phyloP scores from a whole-genome alignment of 2,797 vertebrate species.

The Naso thynnoides region DNA sequence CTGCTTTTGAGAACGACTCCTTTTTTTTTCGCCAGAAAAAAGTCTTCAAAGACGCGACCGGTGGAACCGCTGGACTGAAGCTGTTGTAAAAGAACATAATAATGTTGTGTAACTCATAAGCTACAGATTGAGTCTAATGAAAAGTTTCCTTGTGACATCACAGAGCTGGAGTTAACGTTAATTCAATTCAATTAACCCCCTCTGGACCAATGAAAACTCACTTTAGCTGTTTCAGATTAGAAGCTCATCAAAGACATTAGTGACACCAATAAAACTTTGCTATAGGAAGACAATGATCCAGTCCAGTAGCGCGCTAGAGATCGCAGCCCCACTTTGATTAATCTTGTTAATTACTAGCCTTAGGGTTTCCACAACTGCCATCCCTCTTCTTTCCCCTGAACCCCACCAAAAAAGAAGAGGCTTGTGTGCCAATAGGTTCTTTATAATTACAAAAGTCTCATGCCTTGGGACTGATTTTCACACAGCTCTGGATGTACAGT shows the following conservation, averaged over 20 bases:
- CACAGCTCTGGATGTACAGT: conserved; percentile 51
- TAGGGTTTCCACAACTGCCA: conserved; percentile 69
- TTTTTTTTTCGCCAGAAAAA: conserved; percentile 20
- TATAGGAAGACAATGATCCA: conserved; percentile 77
- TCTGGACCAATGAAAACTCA: conserved; percentile 70
- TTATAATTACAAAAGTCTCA: conserved; percentile 82
- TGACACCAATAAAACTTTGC: conserved; percentile 75
- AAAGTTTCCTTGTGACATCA: conserved; percentile 73
- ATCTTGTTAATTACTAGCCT: conserved; percentile 87
- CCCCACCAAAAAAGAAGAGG: conserved; percentile 55
- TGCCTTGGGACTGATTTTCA: conserved; percentile 66
- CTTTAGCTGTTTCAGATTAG: conserved; percentile 67
- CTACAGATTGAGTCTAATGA: conserved; percentile 39
- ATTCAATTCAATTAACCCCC: conserved; percentile 79
- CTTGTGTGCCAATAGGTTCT: conserved; percentile 70
- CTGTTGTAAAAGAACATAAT: conserved; percentile 15
- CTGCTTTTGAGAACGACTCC: conserved; percentile 40
- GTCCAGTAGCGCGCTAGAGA: conserved; percentile 74
- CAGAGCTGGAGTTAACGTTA: conserved; percentile 65
- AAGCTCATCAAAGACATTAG: conserved; percentile 81
- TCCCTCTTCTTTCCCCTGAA: conserved; percentile 53
- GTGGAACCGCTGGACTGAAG: conserved; percentile 34
- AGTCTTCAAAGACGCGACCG: conserved; percentile 48
- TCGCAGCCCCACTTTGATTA: conserved; percentile 82
- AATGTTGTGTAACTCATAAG: conserved; percentile 43